Evolutionary conservation across 2,113 vertebrate genomes (phyloP).

Genomic region (Urocynchramus pylzowi): DNA sequence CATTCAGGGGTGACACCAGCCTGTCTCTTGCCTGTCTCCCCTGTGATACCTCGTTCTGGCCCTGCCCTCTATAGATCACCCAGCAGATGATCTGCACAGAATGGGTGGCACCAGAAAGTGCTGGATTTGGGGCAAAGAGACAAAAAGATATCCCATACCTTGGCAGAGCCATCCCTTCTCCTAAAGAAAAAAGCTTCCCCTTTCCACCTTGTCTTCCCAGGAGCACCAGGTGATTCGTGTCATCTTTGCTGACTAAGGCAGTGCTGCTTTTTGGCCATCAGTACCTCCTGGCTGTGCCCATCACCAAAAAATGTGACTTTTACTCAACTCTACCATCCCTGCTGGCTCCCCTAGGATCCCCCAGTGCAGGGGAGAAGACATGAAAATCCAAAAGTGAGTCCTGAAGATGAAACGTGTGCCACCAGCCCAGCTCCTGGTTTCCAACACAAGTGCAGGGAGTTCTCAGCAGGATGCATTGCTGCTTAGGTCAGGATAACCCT

Average conservation of each 20-base stretch:
- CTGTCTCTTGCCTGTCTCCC: not conserved
- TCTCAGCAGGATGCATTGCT: not conserved
- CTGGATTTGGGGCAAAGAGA: not conserved
- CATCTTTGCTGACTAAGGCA: not conserved
- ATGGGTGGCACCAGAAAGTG: accelerated
- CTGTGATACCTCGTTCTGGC: not conserved
- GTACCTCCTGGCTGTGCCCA: not conserved
- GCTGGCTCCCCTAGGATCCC: not conserved
- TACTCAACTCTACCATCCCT: not conserved
- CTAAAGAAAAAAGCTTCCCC: not conserved
- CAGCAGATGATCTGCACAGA: not conserved
- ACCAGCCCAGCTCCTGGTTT: not conserved
- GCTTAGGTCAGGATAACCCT: not conserved
- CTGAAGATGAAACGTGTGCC: accelerated
- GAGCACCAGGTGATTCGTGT: accelerated
- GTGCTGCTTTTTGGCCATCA: not conserved
- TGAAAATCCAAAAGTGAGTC: not conserved
- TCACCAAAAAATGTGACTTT: not conserved
- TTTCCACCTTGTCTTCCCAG: not conserved
- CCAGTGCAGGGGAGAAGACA: accelerated
- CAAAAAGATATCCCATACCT: not conserved
- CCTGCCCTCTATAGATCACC: not conserved
- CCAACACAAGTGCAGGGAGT: not conserved
- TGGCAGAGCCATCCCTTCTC: not conserved
- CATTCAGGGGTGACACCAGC: not conserved